phyloP scores from a whole-genome alignment of 2,888 invertebrate genomes.

The Diploptera punctata region DNA sequence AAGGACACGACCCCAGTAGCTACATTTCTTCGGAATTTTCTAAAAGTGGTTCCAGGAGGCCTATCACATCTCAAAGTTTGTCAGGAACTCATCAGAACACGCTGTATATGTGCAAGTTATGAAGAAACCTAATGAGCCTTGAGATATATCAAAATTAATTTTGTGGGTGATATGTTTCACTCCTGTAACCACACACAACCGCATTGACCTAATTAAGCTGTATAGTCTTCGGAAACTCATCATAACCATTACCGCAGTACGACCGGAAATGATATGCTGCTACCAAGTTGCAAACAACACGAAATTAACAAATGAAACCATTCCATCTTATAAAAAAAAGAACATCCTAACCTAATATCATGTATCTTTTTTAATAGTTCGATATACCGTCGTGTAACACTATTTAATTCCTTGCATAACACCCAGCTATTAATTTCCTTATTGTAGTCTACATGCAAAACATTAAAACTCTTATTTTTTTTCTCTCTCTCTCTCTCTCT shows the following conservation, averaged over 20 bases:
- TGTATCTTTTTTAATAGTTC: conserved; percentile 27
- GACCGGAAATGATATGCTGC: not conserved
- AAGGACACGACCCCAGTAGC: no score
- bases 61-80: no score
- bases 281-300: not conserved
- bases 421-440: conserved; percentile 29
- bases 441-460: conserved; percentile 10
- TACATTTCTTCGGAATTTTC: no score
- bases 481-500: not conserved
- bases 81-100: no score
- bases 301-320: conserved; percentile 25
- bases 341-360: not conserved
- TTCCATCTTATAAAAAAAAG: not conserved
- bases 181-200: no score
- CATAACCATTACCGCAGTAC: not conserved
- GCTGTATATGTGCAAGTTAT: no score
- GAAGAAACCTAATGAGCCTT: no score
- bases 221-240: not conserved
- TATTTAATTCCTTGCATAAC: conserved; percentile 27
- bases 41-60: no score
- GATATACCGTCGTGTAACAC: not conserved
- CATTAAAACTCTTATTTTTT: conserved; percentile 14
- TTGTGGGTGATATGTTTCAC: no score
- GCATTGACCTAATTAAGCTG: not conserved
- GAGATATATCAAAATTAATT: no score